These are phyloP conservation scores for Podiceps cristatus DNA, from an alignment of 2,113 vertebrate genomes.

Conservation along the genomic window DNA sequence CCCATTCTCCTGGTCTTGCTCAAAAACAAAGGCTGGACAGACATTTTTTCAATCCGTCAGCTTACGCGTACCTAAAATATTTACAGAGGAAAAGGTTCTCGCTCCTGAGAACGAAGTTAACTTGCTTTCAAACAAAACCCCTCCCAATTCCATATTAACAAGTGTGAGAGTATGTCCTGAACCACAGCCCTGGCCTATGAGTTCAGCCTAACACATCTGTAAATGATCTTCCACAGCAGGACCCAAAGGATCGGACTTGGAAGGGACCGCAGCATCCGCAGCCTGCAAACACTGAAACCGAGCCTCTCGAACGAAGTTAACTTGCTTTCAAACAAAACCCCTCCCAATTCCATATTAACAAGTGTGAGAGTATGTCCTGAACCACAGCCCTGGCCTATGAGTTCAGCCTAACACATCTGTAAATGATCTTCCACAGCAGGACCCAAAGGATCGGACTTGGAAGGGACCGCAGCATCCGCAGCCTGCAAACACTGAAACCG, in stretches of 20 bases:
- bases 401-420: constrained; percentile 73
- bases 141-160: constrained; percentile 53
- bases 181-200: constrained; percentile 33
- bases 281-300: constrained; percentile 34
- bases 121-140: constrained; percentile 33
- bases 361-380: constrained; percentile 56
- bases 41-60: neutral
- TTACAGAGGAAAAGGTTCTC: constrained; percentile 22
- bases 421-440: constrained; percentile 54
- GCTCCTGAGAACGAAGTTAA: constrained; percentile 33
- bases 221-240: constrained; percentile 57
- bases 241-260: constrained; percentile 64
- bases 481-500: constrained; percentile 32
- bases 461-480: constrained; percentile 36
- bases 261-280: constrained; percentile 36
- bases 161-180: constrained; percentile 56
- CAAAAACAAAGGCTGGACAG: constrained; percentile 22
- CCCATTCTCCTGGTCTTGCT: neutral
- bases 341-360: constrained; percentile 53
- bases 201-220: constrained; percentile 73
- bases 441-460: constrained; percentile 64
- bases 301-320: constrained; percentile 34
- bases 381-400: constrained; percentile 33
- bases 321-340: constrained; percentile 33
- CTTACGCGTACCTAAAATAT: constrained; percentile 16